phyloP scores from a whole-genome alignment of 2,888 invertebrate genomes.

The Latheticus oryzae region DNA sequence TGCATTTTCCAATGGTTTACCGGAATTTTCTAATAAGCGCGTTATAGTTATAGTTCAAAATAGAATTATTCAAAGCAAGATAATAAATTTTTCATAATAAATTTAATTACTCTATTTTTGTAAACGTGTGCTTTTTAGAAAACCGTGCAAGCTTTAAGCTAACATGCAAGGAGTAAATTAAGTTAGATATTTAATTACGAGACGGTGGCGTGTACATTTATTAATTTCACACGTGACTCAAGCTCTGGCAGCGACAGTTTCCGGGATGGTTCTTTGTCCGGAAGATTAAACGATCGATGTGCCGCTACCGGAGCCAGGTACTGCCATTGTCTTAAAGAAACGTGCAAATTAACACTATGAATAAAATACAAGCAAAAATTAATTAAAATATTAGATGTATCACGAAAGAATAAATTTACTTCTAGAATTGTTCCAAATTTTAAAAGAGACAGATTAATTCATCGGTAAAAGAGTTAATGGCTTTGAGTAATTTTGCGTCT shows the following conservation, averaged over 20 bases:
- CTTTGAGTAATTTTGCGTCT: slow-evolving; percentile 29
- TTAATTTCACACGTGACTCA: slow-evolving; percentile 64
- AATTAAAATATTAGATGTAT: too few relatives aligned
- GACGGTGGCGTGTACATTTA: slow-evolving; percentile 62
- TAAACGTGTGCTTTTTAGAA: slow-evolving; percentile 8
- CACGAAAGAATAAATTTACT: too few relatives aligned
- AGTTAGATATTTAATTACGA: slow-evolving; percentile 64
- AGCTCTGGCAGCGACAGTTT: slow-evolving; percentile 55
- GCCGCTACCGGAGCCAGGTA: slow-evolving; percentile 54
- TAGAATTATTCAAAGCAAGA: too few relatives aligned
- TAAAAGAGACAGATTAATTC: too few relatives aligned
- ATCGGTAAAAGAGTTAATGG: slow-evolving; percentile 2
- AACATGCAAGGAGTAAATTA: slow-evolving; percentile 61
- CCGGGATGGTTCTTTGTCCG: slow-evolving; percentile 58
- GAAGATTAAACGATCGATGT: slow-evolving; percentile 45
- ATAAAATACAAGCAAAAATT: too few relatives aligned
- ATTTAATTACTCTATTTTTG: slow-evolving; percentile 5
- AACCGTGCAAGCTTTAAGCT: too few relatives aligned
- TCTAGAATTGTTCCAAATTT: background rate
- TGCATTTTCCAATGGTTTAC: slow-evolving; percentile 6
- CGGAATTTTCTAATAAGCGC: slow-evolving; percentile 44
- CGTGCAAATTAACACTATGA: too few relatives aligned
- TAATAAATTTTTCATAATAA: too few relatives aligned
- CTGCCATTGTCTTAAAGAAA: slow-evolving; percentile 56
- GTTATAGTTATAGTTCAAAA: too few relatives aligned